Base-by-base conservation (phyloP, 2,797 vertebrate species). In the Tokudaia tokunoshimensis region DNA sequence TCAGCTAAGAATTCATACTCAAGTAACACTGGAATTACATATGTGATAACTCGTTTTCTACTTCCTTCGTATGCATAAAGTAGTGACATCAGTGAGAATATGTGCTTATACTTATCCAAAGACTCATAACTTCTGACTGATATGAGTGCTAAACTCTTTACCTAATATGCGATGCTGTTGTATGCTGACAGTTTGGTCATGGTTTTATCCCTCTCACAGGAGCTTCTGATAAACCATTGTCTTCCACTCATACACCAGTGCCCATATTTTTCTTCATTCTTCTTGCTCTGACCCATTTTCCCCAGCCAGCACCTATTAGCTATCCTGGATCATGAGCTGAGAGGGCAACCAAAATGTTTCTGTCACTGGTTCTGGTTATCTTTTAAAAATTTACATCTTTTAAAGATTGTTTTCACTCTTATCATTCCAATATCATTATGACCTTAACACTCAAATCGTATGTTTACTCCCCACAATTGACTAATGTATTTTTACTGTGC, bases 161-260 rank as follows among this genome's bases (percentile, higher is more conserved):
- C 15, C 9, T 57, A 59, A 82, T 83, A 75, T 50, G 3, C 76
- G 15, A 13, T 44, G 8, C 22, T 37, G 12, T 63, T 70, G 24
- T 19, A 19, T 26, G 3, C 1, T 44, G 34, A 55, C 7, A 31
- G 9, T 57, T 41, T 63, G 41, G 1, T 10, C 6, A 10, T 50
- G 6, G 4, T 10, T 86, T 29, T 83, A 31, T 13, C 3, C 12
- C 4, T 1, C 11, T 1, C 8, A 19, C 19, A 41, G 14, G 2
- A 82, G 22, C 7, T 55, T 47, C 85, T 34, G 1, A 10, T 9
- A 8, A 1, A 24, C 24, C 7, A 37, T 3, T 90, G 34, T n/a
- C 29, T 37, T 8, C 19, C 1, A 22, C 19, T 26, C 24, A 19
- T 0, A 6, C 8, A 22, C 6, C 0, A 2, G 6, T 0, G 29